Base-by-base conservation (phyloP, 2,797 vertebrate species). In the Pseudocheirus occidentalis region DNA sequence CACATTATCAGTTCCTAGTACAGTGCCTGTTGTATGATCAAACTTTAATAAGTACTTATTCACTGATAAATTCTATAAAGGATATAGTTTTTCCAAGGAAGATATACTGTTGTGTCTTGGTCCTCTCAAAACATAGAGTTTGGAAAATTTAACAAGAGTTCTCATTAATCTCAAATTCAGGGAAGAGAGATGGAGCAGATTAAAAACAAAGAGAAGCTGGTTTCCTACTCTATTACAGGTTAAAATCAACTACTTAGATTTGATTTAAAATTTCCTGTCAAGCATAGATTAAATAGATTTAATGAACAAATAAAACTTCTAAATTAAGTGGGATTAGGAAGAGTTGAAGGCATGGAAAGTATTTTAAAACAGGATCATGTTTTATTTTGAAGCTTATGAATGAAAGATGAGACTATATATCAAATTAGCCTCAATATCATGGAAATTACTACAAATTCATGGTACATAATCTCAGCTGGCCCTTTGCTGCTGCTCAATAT, bases 351-450 rank as follows among this genome's bases (percentile, higher is more conserved):
- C 27, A 56, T 52, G 27, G 29, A 55, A 55, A 93, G 31, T 54
- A 92, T 55, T 91, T 93, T 14, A 54, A 92, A 6, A 91, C 29
- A 52, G 6, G 90, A 28, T 4, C 50, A 14, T 92, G 92, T 54
- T n/a, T 93, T 96, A n/a, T 40, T 92, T 59, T 57, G 90, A 94
- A 0, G 52, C 87, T 56, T 3, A 54, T 92, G 56, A 96, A 90
- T 46, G 58, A 59, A 11, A 59, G 28, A 29, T 59, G 28, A 12
- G 27, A 59, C 9, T 59, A 29, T 0, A 29, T 59, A 59, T 59
- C 58, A 57, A 27, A 57, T 57, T 57, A 24, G 24, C 21, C 5
- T 27, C 56, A 57, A 57, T 57, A 27, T 57, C 5, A 57, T 57
- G 56, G 24, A 57, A 57, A 28, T 27, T 57, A 57, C 24, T 27